Evolutionary conservation across 2,113 vertebrate genomes (phyloP).

Genomic region (Sinocyclocheilus grahami): DNA sequence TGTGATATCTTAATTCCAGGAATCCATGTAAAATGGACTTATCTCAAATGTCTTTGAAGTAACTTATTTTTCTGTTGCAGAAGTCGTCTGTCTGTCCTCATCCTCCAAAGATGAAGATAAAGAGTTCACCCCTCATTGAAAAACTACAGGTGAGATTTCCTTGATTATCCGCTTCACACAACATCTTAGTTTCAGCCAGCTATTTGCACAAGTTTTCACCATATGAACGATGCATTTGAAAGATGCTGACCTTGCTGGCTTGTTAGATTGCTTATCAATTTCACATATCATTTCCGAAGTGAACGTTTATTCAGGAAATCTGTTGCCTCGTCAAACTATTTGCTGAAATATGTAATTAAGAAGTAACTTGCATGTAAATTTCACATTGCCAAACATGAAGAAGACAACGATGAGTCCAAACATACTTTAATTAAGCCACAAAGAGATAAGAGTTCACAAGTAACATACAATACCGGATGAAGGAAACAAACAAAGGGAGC

Average conservation of each 20-base stretch:
- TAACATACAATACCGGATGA: no score
- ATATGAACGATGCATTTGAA: not conserved
- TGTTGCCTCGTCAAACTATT: not conserved
- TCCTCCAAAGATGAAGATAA: conserved; percentile 67
- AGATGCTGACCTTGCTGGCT: not conserved
- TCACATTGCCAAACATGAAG: no score
- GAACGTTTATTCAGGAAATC: conserved; percentile 10
- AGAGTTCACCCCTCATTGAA: conserved; percentile 72
- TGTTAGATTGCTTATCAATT: not conserved
- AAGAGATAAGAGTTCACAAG: no score
- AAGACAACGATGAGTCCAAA: no score
- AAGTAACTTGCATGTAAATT: not conserved
- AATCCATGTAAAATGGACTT: not conserved
- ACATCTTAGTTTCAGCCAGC: not conserved
- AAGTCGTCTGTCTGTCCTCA: conserved; percentile 53
- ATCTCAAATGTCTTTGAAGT: not conserved
- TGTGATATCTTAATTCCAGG: not conserved
- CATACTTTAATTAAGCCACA: no score
- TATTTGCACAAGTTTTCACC: no score
- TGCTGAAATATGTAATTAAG: not conserved
- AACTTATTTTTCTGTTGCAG: conserved; percentile 58
- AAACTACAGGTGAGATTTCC: conserved; percentile 72
- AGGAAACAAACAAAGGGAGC: no score
- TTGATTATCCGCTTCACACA: not conserved
- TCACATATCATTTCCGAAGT: not conserved